Evolutionary conservation across 2,113 vertebrate genomes (phyloP).

Genomic region (Reinhardtius hippoglossoides): DNA sequence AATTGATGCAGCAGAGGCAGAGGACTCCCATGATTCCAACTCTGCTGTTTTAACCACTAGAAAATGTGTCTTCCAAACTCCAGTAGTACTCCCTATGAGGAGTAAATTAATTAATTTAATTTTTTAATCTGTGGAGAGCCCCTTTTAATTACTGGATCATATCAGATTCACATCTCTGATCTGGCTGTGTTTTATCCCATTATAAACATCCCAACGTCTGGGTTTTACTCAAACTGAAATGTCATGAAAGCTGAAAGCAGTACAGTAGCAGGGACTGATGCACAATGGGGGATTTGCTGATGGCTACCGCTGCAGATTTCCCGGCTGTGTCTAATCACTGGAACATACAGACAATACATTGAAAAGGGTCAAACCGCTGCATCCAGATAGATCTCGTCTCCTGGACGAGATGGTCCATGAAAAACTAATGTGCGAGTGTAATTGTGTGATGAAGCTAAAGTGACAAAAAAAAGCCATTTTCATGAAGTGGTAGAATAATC

Average conservation of each 20-base stretch:
- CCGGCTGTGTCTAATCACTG: conserved; percentile 32
- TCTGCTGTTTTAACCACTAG: too few species aligned
- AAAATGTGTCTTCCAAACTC: too few species aligned
- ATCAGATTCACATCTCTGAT: neutral
- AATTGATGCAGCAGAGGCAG: too few species aligned
- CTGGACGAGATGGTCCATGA: conserved; percentile 7
- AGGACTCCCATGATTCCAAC: too few species aligned
- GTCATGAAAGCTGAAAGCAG: neutral
- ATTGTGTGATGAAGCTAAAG: neutral
- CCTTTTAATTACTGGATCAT: conserved; percentile 14
- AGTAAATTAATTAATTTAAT: neutral
- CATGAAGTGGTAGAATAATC: conserved; percentile 13
- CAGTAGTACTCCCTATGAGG: too few species aligned
- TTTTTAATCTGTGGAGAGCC: neutral
- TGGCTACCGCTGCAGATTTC: conserved; percentile 18
- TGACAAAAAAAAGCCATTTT: conserved; percentile 12
- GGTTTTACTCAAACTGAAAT: neutral
- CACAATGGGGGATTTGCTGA: conserved; percentile 18
- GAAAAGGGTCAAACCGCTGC: neutral
- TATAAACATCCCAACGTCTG: neutral
- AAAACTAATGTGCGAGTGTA: neutral
- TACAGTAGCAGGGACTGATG: conserved; percentile 17
- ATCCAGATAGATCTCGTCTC: neutral
- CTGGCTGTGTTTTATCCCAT: neutral
- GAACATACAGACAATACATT: neutral